phyloP scores from a whole-genome alignment of 2,888 invertebrate species.

The Cistogaster globosa region DNA sequence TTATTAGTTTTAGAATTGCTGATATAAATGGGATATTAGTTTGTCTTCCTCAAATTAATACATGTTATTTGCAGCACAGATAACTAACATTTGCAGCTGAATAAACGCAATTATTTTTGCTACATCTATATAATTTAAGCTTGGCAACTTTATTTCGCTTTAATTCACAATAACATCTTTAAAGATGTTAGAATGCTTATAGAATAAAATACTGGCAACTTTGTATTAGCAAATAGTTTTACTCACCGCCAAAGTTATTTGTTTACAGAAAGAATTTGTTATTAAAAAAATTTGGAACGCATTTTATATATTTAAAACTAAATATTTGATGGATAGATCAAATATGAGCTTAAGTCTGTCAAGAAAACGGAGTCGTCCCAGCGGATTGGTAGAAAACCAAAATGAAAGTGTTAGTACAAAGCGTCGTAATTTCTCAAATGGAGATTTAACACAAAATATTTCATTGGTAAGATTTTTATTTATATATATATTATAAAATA shows the following conservation, averaged over 20 bases:
- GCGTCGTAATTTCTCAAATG: constrained; percentile 36
- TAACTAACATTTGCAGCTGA: too few relatives aligned
- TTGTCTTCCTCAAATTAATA: too few relatives aligned
- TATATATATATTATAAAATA: not conserved
- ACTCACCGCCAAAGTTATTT: constrained; percentile 40
- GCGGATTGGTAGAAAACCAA: constrained; percentile 4
- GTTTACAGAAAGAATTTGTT: constrained; percentile 2
- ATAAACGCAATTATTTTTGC: too few relatives aligned
- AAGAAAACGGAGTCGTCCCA: constrained; percentile 36
- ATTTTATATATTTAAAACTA: not conserved
- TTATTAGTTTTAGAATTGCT: too few relatives aligned
- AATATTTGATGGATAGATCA: not conserved
- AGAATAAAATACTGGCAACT: constrained; percentile 1
- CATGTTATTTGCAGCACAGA: too few relatives aligned
- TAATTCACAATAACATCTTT: too few relatives aligned
- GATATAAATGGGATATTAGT: too few relatives aligned
- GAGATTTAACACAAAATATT: constrained; percentile 40
- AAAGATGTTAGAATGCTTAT: not conserved
- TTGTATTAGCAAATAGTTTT: not conserved
- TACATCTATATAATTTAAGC: too few relatives aligned
- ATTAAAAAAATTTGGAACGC: not conserved
- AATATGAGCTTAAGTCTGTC: constrained; percentile 63
- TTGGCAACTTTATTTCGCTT: too few relatives aligned
- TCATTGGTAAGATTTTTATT: constrained; percentile 17
- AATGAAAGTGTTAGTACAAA: constrained; percentile 32